Evolutionary conservation across 2,113 vertebrate species (phyloP), one percentile per base, ranked within the genome.

Genomic region (Fregetta grallaria): DNA sequence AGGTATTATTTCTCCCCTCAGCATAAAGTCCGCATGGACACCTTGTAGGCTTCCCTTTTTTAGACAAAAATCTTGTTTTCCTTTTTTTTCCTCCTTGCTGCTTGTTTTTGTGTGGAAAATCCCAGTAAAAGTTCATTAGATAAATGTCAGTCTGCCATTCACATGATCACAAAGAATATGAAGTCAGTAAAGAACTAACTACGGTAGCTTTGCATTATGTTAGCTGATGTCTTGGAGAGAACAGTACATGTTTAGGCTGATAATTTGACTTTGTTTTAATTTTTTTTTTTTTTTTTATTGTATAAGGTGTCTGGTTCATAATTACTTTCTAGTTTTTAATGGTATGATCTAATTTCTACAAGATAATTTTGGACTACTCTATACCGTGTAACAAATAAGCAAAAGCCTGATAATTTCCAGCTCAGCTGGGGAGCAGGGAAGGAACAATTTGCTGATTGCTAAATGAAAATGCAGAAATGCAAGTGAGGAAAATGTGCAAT

Each of bases 41-140:
- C 62, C 93, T 83, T 42, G 40, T 62, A 90, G 42, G 10, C 81
- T 77, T 88, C 75, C 79, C 23, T 85, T 71, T 67, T 86, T 77
- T 71, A 59, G 87, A 68, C 20, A 61, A 82, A 78, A 78, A 71
- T 66, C 52, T 76, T 55, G 12, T 6, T 87, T 82, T 77, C 11
- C 7, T 34, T 67, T 67, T 77, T 95, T 79, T 26, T 77, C 94
- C 76, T 26, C 63, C 55, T 80, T 70, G 50, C 34, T 84, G 17
- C 29, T 87, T 87, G 56, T 5, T 67, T 96, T 77, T 94, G 22
- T 85, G 75, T 94, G 91, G 90, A 94, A 90, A 94, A 92, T 93
- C 88, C 59, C 87, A 56, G 70, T 61, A 11, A 47, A 66, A 59
- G 36, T 50, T 68, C 44, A 27, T 10, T 38, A 38, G 56, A 32